Evolutionary conservation across 2,888 invertebrate species (phyloP).

Genomic region (Athrips mouffetella): DNA sequence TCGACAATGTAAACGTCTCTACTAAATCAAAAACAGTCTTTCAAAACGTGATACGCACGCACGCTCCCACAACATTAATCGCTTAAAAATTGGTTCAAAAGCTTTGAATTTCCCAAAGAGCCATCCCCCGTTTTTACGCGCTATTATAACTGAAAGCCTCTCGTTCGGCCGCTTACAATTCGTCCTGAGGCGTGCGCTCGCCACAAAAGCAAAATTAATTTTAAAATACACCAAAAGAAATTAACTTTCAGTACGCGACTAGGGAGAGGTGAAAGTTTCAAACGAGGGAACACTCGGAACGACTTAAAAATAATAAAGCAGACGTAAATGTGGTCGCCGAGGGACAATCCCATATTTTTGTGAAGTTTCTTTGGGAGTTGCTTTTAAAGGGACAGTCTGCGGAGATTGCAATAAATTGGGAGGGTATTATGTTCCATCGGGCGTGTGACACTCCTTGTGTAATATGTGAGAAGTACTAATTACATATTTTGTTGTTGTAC

Average conservation of each 20-base stretch:
- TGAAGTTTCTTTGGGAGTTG: slow-evolving; percentile 33
- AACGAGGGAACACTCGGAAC: slow-evolving; percentile 60
- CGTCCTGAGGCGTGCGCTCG: slow-evolving; percentile 63
- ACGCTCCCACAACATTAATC: slow-evolving; percentile 14
- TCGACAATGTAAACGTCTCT: background rate
- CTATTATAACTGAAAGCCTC: slow-evolving; percentile 63
- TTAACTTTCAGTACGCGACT: slow-evolving; percentile 66
- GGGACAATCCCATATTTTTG: slow-evolving; percentile 47
- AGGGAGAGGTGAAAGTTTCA: slow-evolving; percentile 63
- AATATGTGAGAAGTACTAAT: too few species aligned
- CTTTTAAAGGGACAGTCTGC: slow-evolving; percentile 4
- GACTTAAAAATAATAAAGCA: slow-evolving; percentile 74
- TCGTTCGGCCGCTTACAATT: slow-evolving; percentile 60
- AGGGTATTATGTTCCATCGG: background rate
- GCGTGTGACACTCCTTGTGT: slow-evolving; percentile 5
- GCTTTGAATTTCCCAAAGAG: slow-evolving; percentile 50
- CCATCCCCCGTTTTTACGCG: slow-evolving; percentile 48
- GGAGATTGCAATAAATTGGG: slow-evolving; percentile 9
- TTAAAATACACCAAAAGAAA: slow-evolving; percentile 77
- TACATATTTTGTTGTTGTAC: too few species aligned
- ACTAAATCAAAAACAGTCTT: background rate
- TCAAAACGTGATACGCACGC: slow-evolving; percentile 8
- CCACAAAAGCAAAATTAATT: slow-evolving; percentile 76
- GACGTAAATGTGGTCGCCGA: slow-evolving; percentile 44
- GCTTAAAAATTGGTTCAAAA: slow-evolving; percentile 37